phyloP scores from a whole-genome alignment of 1,140 invertebrate genomes.

The Carposina sasakii region DNA sequence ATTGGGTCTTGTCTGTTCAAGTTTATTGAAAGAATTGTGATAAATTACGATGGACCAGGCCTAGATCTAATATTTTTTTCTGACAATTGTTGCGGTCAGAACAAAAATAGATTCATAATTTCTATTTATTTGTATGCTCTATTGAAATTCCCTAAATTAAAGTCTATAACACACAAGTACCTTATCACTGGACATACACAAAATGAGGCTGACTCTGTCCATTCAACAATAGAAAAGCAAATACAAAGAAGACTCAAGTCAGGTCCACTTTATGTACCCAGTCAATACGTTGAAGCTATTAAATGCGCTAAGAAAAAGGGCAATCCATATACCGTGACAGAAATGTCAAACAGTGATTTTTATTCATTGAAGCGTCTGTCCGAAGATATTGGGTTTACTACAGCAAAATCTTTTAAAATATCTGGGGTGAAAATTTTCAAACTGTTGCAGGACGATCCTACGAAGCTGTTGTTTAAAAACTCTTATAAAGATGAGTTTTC shows the following conservation, averaged over 20 bases:
- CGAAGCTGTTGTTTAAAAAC: too few species aligned
- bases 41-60: constrained; percentile 18
- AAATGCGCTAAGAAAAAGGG: constrained; percentile 22
- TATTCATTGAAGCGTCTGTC: too few species aligned
- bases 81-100: constrained; percentile 23
- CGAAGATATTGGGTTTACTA: too few species aligned
- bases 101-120: constrained; percentile 23
- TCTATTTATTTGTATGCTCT: constrained; percentile 18
- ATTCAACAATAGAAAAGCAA: constrained; percentile 21
- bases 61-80: constrained; percentile 25
- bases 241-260: constrained; percentile 25
- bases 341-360: too few species aligned
- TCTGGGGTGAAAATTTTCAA: too few species aligned
- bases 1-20: constrained; percentile 39
- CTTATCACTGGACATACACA: constrained; percentile 25
- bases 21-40: constrained; percentile 22
- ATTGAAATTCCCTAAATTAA: constrained; percentile 21
- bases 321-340: too few species aligned
- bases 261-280: constrained; percentile 20
- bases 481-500: too few species aligned
- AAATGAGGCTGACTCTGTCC: constrained; percentile 18
- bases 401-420: too few species aligned
- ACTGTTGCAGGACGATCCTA: too few species aligned
- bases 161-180: constrained; percentile 25
- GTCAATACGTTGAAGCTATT: too few species aligned